phyloP scores from a whole-genome alignment of 2,888 invertebrate species.

The Dynastes hyllus region DNA sequence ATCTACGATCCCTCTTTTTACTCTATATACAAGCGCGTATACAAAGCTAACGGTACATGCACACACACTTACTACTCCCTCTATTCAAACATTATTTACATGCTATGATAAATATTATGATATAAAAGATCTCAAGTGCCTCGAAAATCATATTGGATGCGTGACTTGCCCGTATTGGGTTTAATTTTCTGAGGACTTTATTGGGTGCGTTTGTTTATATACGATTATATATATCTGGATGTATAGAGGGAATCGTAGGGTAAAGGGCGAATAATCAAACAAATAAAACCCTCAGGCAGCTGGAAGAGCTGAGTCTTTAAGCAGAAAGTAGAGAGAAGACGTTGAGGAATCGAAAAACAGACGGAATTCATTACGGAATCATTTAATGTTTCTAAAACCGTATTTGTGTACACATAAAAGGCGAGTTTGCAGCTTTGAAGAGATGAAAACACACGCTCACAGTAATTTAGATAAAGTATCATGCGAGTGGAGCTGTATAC shows the following conservation, averaged over 20 bases:
- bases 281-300: constrained; percentile 44
- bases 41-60: constrained; percentile 27
- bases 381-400: constrained; percentile 57
- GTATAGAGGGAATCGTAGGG: constrained; percentile 16
- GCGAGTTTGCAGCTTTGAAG: constrained; percentile 57
- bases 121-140: constrained; percentile 63
- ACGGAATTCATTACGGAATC: constrained; percentile 54
- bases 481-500: constrained; percentile 55
- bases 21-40: constrained; percentile 40
- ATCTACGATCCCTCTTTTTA: constrained; percentile 53
- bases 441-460: constrained; percentile 57
- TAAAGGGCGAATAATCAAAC: constrained; percentile 37
- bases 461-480: constrained; percentile 60
- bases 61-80: constrained; percentile 66
- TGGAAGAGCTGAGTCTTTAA: constrained; percentile 43
- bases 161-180: constrained; percentile 40
- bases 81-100: constrained; percentile 71
- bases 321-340: constrained; percentile 32
- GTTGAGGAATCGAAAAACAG: constrained; percentile 43
- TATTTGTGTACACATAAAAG: constrained; percentile 56
- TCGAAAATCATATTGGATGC: constrained; percentile 53
- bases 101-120: constrained; percentile 69
- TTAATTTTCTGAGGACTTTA: constrained; percentile 47
- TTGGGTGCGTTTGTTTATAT: constrained; percentile 43
- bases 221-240: constrained; percentile 3